These are phyloP conservation scores for Elymnias hypermnestra DNA, from an alignment of 1,140 invertebrate species.

Conservation along the genomic window DNA sequence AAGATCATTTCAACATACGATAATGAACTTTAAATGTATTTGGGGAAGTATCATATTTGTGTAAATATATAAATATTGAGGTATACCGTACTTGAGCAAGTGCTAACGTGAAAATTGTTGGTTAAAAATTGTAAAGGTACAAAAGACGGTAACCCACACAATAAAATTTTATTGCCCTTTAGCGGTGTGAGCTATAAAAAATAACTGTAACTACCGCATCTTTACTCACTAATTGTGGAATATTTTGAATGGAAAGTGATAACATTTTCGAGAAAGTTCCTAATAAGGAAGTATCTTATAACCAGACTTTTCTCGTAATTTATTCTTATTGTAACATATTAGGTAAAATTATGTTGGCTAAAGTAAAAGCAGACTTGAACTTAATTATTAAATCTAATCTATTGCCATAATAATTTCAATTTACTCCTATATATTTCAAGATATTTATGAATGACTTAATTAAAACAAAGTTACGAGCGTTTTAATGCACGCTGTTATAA, in stretches of 20 bases:
- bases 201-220: constrained; percentile 20
- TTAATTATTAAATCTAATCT: too few relatives aligned
- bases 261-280: constrained; percentile 1
- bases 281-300: background rate
- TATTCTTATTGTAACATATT: too few relatives aligned
- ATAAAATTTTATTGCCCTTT: constrained; percentile 30
- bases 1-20: background rate
- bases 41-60: background rate
- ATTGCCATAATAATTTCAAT: too few relatives aligned
- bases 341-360: too few relatives aligned
- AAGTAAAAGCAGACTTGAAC: too few relatives aligned
- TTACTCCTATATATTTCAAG: too few relatives aligned
- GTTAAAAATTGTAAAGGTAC: constrained; percentile 14
- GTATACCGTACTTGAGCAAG: constrained; percentile 11
- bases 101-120: constrained; percentile 19
- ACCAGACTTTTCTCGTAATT: too few relatives aligned
- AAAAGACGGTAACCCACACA: constrained; percentile 26
- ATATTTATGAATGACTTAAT: too few relatives aligned
- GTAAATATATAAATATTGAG: background rate
- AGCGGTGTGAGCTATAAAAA: constrained; percentile 26
- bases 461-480: too few relatives aligned
- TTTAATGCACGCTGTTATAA: too few relatives aligned
- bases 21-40: background rate
- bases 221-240: background rate
- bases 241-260: constrained; percentile 3